These are phyloP conservation scores for Caiman crocodilus DNA, from an alignment of 2,797 vertebrate genomes.

Conservation along the genomic window DNA sequence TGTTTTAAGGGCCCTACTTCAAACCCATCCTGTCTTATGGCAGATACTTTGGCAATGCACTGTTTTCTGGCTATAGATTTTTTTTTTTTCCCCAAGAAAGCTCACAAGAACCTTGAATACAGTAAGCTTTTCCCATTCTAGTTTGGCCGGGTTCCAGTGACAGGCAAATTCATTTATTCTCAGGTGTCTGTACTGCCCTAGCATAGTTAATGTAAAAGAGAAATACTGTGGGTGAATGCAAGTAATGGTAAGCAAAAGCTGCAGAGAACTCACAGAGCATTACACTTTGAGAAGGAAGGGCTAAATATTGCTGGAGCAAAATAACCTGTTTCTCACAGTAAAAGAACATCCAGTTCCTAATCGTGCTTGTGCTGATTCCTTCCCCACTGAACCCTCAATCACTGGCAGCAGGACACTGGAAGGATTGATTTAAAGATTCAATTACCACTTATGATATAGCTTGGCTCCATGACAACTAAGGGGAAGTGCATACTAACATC, in stretches of 20 bases:
- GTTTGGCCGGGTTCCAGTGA: too few species aligned
- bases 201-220: not conserved
- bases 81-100: not conserved
- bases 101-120: not conserved
- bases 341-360: not conserved
- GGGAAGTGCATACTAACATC: not conserved
- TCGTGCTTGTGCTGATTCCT: not conserved
- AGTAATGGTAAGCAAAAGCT: not conserved
- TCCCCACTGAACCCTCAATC: not conserved
- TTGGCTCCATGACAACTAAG: not conserved
- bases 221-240: not conserved
- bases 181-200: not conserved
- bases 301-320: not conserved
- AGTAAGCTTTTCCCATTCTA: not conserved
- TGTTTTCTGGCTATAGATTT: not conserved
- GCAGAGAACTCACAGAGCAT: not conserved
- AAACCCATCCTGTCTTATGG: not conserved
- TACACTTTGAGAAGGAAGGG: not conserved
- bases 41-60: not conserved
- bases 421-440: constrained; percentile 9
- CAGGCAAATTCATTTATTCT: not conserved
- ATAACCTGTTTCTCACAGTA: not conserved
- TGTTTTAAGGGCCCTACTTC: too few species aligned
- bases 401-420: not conserved
- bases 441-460: not conserved